Base-by-base conservation (phyloP, 2,797 vertebrate species). In the Mastacembelus armatus region DNA sequence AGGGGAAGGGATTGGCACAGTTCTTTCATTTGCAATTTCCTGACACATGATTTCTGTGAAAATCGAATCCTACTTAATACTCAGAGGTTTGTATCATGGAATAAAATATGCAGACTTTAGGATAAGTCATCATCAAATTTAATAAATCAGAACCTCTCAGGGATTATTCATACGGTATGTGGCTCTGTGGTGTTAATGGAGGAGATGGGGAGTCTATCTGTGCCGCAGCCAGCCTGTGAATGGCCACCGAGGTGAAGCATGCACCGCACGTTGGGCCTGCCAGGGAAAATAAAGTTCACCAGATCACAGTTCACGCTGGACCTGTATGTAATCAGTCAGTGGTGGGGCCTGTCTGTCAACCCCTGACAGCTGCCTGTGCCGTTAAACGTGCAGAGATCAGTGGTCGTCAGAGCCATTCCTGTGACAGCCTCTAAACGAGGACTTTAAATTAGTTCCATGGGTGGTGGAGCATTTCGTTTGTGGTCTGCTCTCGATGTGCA, bases 201-300 rank as follows among this genome's bases (percentile, higher is more conserved):
- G 66, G 73, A 84, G 81, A 87, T 39, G 82, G 77, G 78, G 67
- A 67, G 67, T 69, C 72, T 55, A 39, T 78, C 73, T 32, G 68
- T 67, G 66, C 67, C 4, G 36, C 64, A 54, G 59, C 3, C 10
- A 58, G 45, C 43, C 42, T 16, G 73, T 11, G 52, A 70, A 70
- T 55, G 67, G 74, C 56, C 71, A 51, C 30, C 15, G n/a, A 52
- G n/a, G 83, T 83, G 77, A 83, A 69, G 74, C 77, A 93, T 92
- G 84, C 92, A 61, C 50, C 12, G 71, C 92, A 92, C 90, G 91
- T 93, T 85, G 85, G 80, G 71, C 82, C 89, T 93, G 90, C 89
- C 88, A 93, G 73, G 76, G 78, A 91, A 91, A 92, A 93, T 93
- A 92, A 93, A 92, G 93, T 94, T 93, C 90, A 91, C 90, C 86